Evolutionary conservation across 2,797 vertebrate species (phyloP).

Genomic region (Anguilla megastoma): DNA sequence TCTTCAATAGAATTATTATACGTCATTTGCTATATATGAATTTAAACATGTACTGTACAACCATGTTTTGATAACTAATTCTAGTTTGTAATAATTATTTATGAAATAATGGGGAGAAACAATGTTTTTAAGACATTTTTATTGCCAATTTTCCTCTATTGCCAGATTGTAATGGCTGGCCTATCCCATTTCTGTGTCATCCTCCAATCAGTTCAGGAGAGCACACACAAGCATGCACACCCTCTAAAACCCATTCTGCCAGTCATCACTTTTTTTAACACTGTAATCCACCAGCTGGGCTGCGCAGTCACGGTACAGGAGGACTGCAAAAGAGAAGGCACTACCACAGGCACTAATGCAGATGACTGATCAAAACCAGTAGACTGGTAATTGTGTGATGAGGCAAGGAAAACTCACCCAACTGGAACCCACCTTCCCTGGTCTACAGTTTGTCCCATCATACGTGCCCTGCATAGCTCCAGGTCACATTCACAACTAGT

Average conservation of each 20-base stretch:
- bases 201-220: neutral
- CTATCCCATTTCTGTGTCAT: too few species aligned
- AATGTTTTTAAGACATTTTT: too few species aligned
- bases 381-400: too few species aligned
- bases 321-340: neutral
- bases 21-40: too few species aligned
- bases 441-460: neutral
- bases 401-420: too few species aligned
- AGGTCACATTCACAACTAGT: neutral
- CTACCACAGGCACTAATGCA: neutral
- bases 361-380: neutral
- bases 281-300: neutral
- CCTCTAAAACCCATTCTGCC: neutral
- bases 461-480: neutral
- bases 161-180: too few species aligned
- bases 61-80: too few species aligned
- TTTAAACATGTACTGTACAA: too few species aligned
- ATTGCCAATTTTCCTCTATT: too few species aligned
- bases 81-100: too few species aligned
- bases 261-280: neutral
- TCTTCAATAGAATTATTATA: too few species aligned
- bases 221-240: slow-evolving; percentile 4
- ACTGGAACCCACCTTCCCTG: neutral
- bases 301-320: neutral
- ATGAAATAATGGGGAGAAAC: too few species aligned